Evolutionary conservation across 2,113 vertebrate species (phyloP), one percentile per base, ranked within the genome.

Genomic region (Cranoglanis bouderius): DNA sequence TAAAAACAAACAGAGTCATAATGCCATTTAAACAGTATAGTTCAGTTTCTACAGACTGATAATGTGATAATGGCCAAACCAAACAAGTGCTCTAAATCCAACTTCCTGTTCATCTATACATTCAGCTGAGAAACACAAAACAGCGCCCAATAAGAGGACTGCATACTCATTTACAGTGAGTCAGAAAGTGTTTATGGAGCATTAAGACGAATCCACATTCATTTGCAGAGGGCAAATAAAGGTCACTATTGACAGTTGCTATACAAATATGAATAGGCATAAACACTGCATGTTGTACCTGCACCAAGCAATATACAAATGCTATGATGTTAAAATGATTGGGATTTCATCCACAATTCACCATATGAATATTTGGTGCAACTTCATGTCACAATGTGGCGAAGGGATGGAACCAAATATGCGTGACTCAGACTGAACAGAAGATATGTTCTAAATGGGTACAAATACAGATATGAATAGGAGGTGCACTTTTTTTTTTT

Each of bases 1-100:
- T 93, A 89, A 94, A 91, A 90, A 87, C 85, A 91, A 55, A 89
- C 90, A 91, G 89, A 92, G 91, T 92, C 92, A 91, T 57, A 38
- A 89, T 87, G 59, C 26, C 55, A 12, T 57, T 70, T 91, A 21
- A 93, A 83, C 91, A 91, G 38, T 32, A 24, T 38, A 35, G 70
- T 29, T 32, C 57, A 38, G 72, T 85, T 55, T 51, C 82, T 19
- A 61, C 43, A 63, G 19, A 84, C 5, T 70, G 81, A 12, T 49
- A 85, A 21, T 19, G 49, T 85, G 32, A 72, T 87, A 85, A 88
- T 84, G 86, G 61, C 49, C 49, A 85, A 65, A 67, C 61, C 84
- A 89, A 89, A 85, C 74, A 89, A 21, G 63, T 29, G 4, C 82
- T 74, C 59, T 85, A 24, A 53, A 35, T 84, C 67, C 61, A 29